Evolutionary conservation across 2,797 vertebrate species (phyloP).

Genomic region (Sarcophilus harrisii): DNA sequence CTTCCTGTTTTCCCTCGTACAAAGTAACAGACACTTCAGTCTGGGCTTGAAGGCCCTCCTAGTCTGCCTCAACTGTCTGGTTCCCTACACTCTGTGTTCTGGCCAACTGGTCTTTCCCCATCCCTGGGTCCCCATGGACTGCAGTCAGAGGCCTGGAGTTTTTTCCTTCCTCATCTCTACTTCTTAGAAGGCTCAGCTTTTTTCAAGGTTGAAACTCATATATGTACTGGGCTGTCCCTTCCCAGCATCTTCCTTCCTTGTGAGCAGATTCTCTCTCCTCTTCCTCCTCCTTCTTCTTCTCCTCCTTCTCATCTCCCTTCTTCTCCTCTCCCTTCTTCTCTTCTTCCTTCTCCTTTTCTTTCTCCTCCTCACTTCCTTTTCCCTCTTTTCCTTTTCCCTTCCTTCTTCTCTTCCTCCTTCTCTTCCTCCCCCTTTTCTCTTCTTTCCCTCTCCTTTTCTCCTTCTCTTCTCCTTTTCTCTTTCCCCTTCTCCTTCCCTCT

Average conservation of each 20-base stretch:
- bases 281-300: accelerated
- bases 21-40: not conserved
- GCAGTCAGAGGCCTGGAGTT: not conserved
- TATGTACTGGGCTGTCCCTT: not conserved
- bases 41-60: not conserved
- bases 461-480: not conserved
- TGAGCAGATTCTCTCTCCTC: too few relatives aligned
- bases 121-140: not conserved
- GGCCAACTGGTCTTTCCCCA: not conserved
- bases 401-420: not conserved
- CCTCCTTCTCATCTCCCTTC: too few relatives aligned
- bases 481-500: too few relatives aligned
- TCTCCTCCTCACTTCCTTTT: not conserved
- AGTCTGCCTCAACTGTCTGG: not conserved
- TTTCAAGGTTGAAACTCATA: not conserved
- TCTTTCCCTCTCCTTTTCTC: not conserved
- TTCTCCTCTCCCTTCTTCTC: not conserved
- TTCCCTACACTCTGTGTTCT: not conserved
- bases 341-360: too few relatives aligned
- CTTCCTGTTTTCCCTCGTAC: not conserved
- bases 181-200: not conserved
- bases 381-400: not conserved
- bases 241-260: too few relatives aligned
- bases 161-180: not conserved
- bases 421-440: not conserved